Base-by-base conservation (phyloP, 2,113 vertebrate species). In the Crotalus viridis region DNA sequence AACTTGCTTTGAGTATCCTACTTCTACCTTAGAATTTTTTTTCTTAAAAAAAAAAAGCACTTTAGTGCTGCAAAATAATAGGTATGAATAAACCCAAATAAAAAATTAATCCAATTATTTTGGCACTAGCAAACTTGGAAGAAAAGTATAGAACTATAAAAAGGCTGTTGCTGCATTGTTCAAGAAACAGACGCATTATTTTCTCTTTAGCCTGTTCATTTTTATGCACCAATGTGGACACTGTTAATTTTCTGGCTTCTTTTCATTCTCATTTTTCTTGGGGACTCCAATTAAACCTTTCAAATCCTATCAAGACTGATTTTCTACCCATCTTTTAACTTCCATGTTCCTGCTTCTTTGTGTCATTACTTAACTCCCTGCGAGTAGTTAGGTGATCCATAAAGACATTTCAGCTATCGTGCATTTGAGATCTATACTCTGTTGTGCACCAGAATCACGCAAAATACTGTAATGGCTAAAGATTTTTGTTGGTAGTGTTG, bases 361-460 rank as follows among this genome's bases (percentile, higher is more conserved):
- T 86, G 46, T 86, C 26, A 2, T 93, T 57, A 91, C 54, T 95
- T 64, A 93, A 21, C 13, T 91, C 92, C 74, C 56, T 87, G 89
- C 91, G 56, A 94, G 19, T 91, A 28, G 59, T 95, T 93, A 52
- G 26, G 24, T 92, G 28, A 93, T 88, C 88, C 81, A 90, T 92
- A 92, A 90, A 94, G 91, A 91, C 87, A 54, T 85, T 92, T 61
- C 22, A 21, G 10, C 15, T 69, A 93, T 85, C 61, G 94, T 87
- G 92, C 91, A 55, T 56, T 94, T 55, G 94, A 85, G 92, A 94
- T 95, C 91, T 93, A 90, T 93, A 93, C 81, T 90, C 64, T 64
- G 28, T 93, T 95, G 87, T 95, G 94, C 90, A 94, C 87, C 5
- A 33, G 9, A 93, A 56, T 89, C 95, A 91, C 91, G 90, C 90